Conservation (phyloP, 1,140 invertebrate species). For the Rhagoletis pomonella region DNA sequence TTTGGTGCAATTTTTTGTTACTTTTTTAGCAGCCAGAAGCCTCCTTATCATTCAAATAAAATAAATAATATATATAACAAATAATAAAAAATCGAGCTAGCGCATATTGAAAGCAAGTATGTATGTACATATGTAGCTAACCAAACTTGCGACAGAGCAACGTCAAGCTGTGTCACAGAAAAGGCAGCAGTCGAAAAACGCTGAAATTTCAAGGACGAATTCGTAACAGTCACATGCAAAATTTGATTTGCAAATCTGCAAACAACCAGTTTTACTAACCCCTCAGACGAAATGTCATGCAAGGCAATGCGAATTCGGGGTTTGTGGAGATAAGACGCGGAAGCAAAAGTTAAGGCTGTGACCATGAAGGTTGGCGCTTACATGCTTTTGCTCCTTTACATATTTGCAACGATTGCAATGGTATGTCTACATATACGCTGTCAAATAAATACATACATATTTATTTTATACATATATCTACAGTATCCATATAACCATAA, state of each 20-base stretch:
- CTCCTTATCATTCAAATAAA: neutral
- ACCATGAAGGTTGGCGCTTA: slow-evolving; percentile 3
- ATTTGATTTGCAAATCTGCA: slow-evolving; percentile 51
- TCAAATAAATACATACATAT: too few relatives aligned
- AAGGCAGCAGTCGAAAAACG: slow-evolving; percentile 17
- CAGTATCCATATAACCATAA: too few relatives aligned
- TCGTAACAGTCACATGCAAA: slow-evolving; percentile 44
- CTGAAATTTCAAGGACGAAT: slow-evolving; percentile 37
- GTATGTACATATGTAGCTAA: neutral
- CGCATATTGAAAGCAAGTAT: neutral
- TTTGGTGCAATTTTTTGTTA: neutral
- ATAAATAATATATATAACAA: neutral
- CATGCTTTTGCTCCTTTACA: slow-evolving; percentile 26
- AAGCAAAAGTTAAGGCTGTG: slow-evolving; percentile 24
- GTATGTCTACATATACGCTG: too few relatives aligned
- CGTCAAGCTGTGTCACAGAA: neutral
- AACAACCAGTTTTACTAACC: neutral
- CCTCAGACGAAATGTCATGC: neutral
- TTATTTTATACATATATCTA: too few relatives aligned
- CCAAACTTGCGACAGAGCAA: neutral
- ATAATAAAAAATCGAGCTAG: slow-evolving; percentile 21
- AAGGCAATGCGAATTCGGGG: neutral
- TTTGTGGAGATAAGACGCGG: neutral
- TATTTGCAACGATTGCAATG: neutral
- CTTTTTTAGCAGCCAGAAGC: neutral